These are phyloP conservation scores for Aspidiotus destructor DNA, from an alignment of 2,888 invertebrate genomes.

Conservation along the genomic window DNA sequence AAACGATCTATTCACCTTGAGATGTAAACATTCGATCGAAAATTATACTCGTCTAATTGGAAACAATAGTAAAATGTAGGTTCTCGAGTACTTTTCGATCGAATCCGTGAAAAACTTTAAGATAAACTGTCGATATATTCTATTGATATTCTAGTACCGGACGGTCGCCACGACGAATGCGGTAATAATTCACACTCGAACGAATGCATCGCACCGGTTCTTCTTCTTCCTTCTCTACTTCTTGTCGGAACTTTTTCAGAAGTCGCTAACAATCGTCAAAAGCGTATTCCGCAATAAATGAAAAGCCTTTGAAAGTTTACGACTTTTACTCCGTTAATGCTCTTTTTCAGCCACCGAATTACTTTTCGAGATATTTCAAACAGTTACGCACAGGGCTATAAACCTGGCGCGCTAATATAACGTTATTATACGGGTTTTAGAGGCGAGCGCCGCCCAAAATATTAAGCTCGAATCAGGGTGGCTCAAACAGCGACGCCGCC, in stretches of 20 bases:
- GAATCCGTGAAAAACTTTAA: not conserved
- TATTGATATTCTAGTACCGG: not conserved
- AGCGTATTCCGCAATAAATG: constrained; percentile 29
- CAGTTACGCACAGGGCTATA: constrained; percentile 32
- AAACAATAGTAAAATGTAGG: too few species aligned
- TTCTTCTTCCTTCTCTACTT: not conserved
- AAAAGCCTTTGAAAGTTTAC: constrained; percentile 33
- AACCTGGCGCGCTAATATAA: constrained; percentile 32
- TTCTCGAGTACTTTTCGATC: too few species aligned
- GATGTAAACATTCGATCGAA: too few species aligned
- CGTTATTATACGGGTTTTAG: constrained; percentile 30
- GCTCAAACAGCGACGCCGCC: constrained; percentile 24
- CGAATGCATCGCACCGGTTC: constrained; percentile 4
- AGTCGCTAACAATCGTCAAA: constrained; percentile 33
- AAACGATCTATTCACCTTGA: too few species aligned
- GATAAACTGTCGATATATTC: not conserved
- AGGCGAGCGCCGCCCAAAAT: constrained; percentile 21
- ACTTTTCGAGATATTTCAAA: constrained; percentile 30
- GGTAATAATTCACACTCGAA: constrained; percentile 4
- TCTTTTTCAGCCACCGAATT: constrained; percentile 29
- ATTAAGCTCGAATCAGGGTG: constrained; percentile 26
- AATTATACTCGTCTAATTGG: too few species aligned
- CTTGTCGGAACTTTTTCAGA: constrained; percentile 4
- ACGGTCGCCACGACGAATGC: not conserved
- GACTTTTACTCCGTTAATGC: constrained; percentile 32